A percentile compares a stretch with the other conserved stretches of the same genome.
These are phyloP conservation scores for Neuroscelio doddi DNA, from an alignment of 2,888 invertebrate species.

Conservation along the genomic window DNA sequence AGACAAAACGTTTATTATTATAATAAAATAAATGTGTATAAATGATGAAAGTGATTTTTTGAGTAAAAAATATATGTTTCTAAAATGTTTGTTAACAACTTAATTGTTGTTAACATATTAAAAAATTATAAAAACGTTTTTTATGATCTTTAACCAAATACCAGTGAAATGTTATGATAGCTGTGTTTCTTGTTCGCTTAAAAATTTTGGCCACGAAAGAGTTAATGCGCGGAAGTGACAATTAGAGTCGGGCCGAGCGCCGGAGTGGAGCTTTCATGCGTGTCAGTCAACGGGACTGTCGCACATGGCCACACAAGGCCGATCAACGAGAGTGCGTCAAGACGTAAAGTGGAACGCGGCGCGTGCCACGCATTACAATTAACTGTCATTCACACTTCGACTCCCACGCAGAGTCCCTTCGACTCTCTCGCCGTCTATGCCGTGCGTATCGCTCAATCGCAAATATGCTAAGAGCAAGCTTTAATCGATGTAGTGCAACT, in stretches of 20 bases:
- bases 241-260: slow-evolving; percentile 15
- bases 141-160: too few species aligned
- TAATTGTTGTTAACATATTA: too few species aligned
- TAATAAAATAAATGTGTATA: too few species aligned
- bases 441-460: too few species aligned
- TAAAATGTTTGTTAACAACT: neutral
- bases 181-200: too few species aligned
- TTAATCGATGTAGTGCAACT: too few species aligned
- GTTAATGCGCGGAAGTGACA: slow-evolving; percentile 15
- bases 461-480: too few species aligned
- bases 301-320: slow-evolving; percentile 49
- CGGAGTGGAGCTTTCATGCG: slow-evolving; percentile 37
- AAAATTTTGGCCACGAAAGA: too few species aligned
- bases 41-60: neutral
- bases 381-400: slow-evolving; percentile 62
- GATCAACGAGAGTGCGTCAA: slow-evolving; percentile 57
- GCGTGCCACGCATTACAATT: slow-evolving; percentile 66
- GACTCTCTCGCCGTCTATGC: neutral
- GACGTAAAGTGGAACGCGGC: slow-evolving; percentile 49
- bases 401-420: slow-evolving; percentile 44
- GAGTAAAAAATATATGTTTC: neutral
- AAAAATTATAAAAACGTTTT: too few species aligned
- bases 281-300: slow-evolving; percentile 27
- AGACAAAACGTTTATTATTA: too few species aligned
- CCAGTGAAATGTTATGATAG: too few species aligned